Evolutionary conservation across 2,888 invertebrate genomes (phyloP).

Genomic region (Drosophila mimetica): DNA sequence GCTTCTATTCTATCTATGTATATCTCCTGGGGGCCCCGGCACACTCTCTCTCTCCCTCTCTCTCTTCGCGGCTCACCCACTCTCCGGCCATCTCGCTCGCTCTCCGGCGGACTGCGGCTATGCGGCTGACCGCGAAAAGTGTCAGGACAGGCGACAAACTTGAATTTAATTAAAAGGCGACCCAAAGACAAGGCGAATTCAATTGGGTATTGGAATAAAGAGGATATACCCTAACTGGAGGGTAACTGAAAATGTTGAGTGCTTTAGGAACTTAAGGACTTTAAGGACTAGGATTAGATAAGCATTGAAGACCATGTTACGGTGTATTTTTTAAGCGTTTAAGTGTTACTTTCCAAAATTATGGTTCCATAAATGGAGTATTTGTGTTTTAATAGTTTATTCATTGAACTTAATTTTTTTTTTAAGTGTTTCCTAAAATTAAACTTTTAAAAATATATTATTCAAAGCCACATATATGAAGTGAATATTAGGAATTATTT

Average conservation of each 20-base stretch:
- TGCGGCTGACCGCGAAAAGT: constrained; percentile 71
- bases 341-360: no score
- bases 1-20: constrained; percentile 46
- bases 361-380: no score
- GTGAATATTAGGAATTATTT: no score
- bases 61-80: constrained; percentile 26
- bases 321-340: no score
- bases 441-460: no score
- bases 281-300: not conserved
- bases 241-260: not conserved
- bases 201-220: constrained; percentile 31
- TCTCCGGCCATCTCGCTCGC: constrained; percentile 14
- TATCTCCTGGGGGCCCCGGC: constrained; percentile 54
- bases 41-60: constrained; percentile 31
- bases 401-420: no score
- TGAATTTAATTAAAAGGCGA: constrained; percentile 69
- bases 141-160: constrained; percentile 71
- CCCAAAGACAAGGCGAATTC: constrained; percentile 40
- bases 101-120: constrained; percentile 28
- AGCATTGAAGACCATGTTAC: no score
- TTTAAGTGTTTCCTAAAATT: no score
- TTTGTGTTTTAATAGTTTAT: no score
- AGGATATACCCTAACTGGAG: constrained; percentile 26
- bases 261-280: not conserved
- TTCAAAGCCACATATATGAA: no score